Evolutionary conservation across 2,888 invertebrate species (phyloP).

Genomic region (Harpalus rubripes): DNA sequence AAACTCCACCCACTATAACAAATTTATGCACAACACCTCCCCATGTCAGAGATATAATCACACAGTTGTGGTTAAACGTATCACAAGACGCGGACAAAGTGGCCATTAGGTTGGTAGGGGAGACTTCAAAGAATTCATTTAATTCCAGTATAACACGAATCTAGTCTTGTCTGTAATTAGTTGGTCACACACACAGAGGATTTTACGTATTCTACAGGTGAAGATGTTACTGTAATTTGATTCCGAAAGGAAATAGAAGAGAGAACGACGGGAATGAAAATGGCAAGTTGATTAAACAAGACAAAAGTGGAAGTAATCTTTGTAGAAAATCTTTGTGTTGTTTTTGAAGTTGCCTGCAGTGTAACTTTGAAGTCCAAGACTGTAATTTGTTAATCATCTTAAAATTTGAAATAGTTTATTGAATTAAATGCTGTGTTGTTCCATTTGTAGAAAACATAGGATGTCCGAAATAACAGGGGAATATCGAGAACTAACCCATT

Average conservation of each 20-base stretch:
- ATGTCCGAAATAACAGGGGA: too few species aligned
- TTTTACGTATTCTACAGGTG: slow-evolving; percentile 5
- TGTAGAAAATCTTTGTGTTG: too few species aligned
- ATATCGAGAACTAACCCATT: too few species aligned
- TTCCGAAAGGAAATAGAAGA: background rate
- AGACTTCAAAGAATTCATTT: slow-evolving; percentile 14
- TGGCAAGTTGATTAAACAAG: too few species aligned
- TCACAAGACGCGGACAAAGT: background rate
- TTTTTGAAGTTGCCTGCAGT: too few species aligned
- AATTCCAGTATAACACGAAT: background rate
- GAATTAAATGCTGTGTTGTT: too few species aligned
- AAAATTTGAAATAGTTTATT: too few species aligned
- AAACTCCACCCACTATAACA: background rate
- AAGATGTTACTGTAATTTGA: slow-evolving; percentile 2
- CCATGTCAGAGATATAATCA: background rate
- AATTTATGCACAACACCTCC: background rate
- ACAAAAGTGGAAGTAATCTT: too few species aligned
- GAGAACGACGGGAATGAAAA: too few species aligned
- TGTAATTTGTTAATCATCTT: too few species aligned
- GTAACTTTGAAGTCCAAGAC: too few species aligned
- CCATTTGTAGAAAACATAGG: too few species aligned
- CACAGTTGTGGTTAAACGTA: background rate
- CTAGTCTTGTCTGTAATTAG: slow-evolving; percentile 14
- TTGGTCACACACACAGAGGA: background rate
- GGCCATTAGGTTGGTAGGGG: background rate